Conservation (phyloP, 2,888 invertebrate genomes). For the Cistogaster globosa region DNA sequence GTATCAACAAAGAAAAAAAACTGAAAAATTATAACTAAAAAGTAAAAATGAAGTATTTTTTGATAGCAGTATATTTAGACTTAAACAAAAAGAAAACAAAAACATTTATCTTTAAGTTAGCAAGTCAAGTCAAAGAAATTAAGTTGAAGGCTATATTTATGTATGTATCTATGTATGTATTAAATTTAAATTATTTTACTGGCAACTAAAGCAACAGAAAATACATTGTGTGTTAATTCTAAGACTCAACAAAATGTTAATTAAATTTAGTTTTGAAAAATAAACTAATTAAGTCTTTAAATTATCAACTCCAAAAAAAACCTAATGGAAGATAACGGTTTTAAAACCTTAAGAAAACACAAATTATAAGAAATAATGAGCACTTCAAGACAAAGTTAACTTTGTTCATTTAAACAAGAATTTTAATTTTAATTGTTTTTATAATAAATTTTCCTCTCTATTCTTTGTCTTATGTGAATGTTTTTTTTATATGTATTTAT, state of each 20-base stretch:
- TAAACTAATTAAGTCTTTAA: not conserved
- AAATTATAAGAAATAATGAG: no score
- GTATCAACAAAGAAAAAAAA: not conserved
- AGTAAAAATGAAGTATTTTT: conserved; percentile 63
- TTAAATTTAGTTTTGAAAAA: conserved; percentile 25
- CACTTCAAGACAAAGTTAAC: no score
- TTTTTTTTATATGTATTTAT: no score
- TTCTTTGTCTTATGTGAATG: no score
- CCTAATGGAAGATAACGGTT: no score
- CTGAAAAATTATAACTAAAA: not conserved
- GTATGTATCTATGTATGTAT: not conserved
- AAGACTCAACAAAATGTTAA: conserved; percentile 50
- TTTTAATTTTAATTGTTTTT: no score
- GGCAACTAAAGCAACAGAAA: not conserved
- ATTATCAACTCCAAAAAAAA: not conserved
- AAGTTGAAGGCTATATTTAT: conserved; percentile 7
- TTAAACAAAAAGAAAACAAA: conserved; percentile 35
- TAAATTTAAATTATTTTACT: conserved; percentile 4
- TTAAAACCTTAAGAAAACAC: no score
- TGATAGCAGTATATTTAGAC: conserved; percentile 67
- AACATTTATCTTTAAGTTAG: conserved; percentile 43
- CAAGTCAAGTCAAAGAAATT: conserved; percentile 25
- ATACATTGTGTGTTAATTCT: conserved; percentile 1
- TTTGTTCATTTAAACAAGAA: no score
- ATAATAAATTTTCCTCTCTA: no score